Conservation (phyloP, 2,797 vertebrate species). For the Muscicapa striata region DNA sequence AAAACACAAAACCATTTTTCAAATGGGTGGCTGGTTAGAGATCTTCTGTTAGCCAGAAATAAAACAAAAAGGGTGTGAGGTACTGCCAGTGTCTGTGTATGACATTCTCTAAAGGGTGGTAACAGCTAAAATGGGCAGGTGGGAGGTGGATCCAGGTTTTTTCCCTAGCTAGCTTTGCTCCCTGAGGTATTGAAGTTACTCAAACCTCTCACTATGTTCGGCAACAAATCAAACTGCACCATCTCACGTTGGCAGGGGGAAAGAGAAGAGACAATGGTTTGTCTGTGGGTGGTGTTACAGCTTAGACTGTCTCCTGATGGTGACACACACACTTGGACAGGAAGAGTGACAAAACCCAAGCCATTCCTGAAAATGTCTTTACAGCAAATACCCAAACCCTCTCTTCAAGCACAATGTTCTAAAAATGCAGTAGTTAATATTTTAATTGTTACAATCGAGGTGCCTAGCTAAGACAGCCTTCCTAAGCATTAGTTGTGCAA, state of each 20-base stretch:
- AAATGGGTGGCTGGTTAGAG: background rate
- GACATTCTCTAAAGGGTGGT: background rate
- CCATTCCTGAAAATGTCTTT: background rate
- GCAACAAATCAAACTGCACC: background rate
- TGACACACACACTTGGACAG: background rate
- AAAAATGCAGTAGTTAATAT: background rate
- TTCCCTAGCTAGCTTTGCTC: background rate
- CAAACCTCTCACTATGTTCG: background rate
- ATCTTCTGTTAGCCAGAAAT: background rate
- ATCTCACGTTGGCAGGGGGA: background rate
- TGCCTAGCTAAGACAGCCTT: background rate
- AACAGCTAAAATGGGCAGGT: background rate
- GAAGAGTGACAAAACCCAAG: background rate
- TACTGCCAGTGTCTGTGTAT: background rate
- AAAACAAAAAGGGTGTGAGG: accelerated
- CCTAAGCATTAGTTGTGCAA: background rate
- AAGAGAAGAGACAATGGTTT: background rate
- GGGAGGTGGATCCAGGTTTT: background rate
- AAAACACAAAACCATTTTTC: background rate
- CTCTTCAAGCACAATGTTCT: background rate
- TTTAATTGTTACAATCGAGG: background rate
- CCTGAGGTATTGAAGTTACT: background rate
- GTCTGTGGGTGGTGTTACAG: background rate
- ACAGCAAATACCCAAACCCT: background rate
- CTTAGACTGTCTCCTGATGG: background rate